Conservation (phyloP, 2,888 invertebrate species). For the Chironomus tentans region DNA sequence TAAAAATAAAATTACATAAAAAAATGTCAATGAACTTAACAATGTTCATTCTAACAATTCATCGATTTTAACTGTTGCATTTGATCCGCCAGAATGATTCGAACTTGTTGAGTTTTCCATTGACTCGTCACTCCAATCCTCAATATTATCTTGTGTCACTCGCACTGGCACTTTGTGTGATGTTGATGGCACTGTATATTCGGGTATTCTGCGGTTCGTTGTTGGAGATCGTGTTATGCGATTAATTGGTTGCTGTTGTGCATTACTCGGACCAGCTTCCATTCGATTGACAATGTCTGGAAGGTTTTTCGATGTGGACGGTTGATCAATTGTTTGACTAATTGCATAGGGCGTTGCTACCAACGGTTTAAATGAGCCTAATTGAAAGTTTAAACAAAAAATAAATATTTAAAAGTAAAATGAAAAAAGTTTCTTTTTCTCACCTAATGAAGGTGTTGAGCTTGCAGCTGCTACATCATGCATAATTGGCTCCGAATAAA, state of each 20-base stretch:
- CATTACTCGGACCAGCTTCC: constrained; percentile 4
- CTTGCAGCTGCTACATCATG: neutral
- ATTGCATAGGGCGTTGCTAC: constrained; percentile 28
- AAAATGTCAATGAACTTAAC: neutral
- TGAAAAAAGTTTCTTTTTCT: neutral
- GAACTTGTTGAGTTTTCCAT: constrained; percentile 31
- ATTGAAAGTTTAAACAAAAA: neutral
- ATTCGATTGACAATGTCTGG: constrained; percentile 32
- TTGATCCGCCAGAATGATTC: constrained; percentile 42
- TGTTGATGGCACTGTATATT: constrained; percentile 31
- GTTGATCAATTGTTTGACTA: constrained; percentile 25
- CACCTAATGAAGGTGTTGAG: neutral
- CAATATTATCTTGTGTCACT: constrained; percentile 26
- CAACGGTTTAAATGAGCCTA: constrained; percentile 2
- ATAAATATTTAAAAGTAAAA: neutral
- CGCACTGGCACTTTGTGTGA: constrained; percentile 24
- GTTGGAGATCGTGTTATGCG: constrained; percentile 31
- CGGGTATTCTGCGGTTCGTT: constrained; percentile 31
- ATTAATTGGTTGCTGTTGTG: constrained; percentile 29
- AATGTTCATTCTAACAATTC: constrained; percentile 34
- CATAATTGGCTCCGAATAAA: constrained; percentile 20
- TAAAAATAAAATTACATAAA: neutral
- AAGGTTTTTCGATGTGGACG: constrained; percentile 32
- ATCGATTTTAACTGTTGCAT: constrained; percentile 41
- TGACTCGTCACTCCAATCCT: constrained; percentile 25